A percentile compares a stretch with the other conserved stretches of the same genome.
Evolutionary conservation across 2,113 vertebrate genomes (phyloP).

Genomic region (Tinamus guttatus): DNA sequence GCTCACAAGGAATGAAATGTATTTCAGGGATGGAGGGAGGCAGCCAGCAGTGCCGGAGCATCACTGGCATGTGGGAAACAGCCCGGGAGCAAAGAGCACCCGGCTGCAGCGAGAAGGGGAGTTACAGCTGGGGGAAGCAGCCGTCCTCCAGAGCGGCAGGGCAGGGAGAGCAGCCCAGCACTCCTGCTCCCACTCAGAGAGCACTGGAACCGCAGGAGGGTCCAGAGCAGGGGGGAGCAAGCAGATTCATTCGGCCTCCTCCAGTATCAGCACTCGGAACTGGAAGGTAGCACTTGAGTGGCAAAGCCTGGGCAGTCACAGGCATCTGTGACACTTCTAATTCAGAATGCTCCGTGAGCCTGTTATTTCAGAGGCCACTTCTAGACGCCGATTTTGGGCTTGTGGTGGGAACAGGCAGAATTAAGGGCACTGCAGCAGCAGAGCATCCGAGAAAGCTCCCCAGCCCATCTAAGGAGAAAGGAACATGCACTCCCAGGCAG

Average conservation of each 20-base stretch:
- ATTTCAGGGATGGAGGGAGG: neutral
- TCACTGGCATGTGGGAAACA: neutral
- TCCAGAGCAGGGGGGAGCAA: neutral
- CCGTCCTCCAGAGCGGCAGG: neutral
- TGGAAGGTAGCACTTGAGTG: too few species aligned
- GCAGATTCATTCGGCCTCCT: neutral
- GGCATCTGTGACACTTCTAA: too few species aligned
- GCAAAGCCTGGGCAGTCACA: too few species aligned
- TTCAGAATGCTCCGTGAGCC: too few species aligned
- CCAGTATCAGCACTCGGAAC: too few species aligned
- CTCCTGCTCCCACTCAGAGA: neutral
- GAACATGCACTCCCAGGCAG: too few species aligned
- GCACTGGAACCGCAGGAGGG: too few species aligned
- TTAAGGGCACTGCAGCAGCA: neutral
- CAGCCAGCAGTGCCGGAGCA: neutral
- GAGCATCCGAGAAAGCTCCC: neutral
- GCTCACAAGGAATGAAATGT: constrained; percentile 16
- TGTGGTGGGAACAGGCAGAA: neutral
- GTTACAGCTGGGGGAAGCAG: neutral
- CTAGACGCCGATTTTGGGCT: too few species aligned
- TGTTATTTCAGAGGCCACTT: neutral
- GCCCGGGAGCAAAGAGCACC: neutral
- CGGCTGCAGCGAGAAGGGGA: neutral
- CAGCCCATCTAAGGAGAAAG: neutral
- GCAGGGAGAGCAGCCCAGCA: neutral